phyloP scores from a whole-genome alignment of 2,888 invertebrate genomes.

The Torymus texanus region DNA sequence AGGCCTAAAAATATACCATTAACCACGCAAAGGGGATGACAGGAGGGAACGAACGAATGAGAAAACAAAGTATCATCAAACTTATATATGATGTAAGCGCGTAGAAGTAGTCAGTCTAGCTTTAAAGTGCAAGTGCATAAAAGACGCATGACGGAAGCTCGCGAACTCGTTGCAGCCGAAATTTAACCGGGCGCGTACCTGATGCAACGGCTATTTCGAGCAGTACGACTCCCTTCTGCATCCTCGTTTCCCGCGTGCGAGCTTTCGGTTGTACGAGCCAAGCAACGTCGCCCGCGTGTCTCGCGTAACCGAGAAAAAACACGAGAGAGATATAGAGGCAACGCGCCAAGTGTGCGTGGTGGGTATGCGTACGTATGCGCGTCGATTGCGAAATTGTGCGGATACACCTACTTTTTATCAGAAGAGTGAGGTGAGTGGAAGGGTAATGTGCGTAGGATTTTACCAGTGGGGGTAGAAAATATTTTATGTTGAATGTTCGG shows the following conservation, averaged over 20 bases:
- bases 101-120: neutral
- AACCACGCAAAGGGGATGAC: too few relatives aligned
- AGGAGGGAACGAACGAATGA: neutral
- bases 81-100: constrained; percentile 32
- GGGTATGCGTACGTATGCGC: too few relatives aligned
- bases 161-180: constrained; percentile 12
- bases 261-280: neutral
- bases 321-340: too few relatives aligned
- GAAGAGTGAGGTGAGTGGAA: too few relatives aligned
- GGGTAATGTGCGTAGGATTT: too few relatives aligned
- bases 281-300: neutral
- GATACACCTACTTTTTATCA: too few relatives aligned
- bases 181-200: constrained; percentile 31
- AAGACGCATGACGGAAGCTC: constrained; percentile 36
- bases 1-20: constrained; percentile 24
- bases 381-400: too few relatives aligned
- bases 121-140: constrained; percentile 53
- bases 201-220: constrained; percentile 52
- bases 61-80: constrained; percentile 33
- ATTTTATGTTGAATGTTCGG: too few relatives aligned
- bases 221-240: constrained; percentile 37
- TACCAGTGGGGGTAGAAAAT: too few relatives aligned
- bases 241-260: constrained; percentile 30
- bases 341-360: too few relatives aligned
- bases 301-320: too few relatives aligned